phyloP scores from a whole-genome alignment of 2,888 invertebrate genomes.

The Aleiodes alternator region DNA sequence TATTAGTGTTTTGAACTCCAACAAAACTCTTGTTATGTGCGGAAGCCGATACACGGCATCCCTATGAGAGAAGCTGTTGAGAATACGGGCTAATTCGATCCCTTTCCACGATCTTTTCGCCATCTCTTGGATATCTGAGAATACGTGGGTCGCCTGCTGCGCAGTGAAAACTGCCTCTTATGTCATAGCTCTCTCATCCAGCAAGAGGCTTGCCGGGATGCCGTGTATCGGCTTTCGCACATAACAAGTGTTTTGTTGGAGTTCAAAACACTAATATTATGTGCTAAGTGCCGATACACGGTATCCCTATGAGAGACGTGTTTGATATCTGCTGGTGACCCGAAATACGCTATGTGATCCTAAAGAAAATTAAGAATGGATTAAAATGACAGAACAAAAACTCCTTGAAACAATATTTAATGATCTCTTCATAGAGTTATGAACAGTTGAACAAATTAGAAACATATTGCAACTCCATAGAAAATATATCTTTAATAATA shows the following conservation, averaged over 20 bases:
- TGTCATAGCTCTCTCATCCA: neutral
- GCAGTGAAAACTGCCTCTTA: neutral
- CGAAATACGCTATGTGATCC: constrained; percentile 40
- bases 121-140: neutral
- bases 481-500: neutral
- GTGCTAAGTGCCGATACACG: constrained; percentile 30
- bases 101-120: neutral
- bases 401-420: neutral
- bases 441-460: neutral
- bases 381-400: neutral
- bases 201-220: neutral
- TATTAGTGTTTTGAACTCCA: constrained; percentile 26
- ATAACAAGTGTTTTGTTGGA: too few species aligned
- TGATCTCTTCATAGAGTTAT: neutral
- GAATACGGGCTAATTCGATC: neutral
- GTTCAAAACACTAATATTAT: neutral
- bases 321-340: constrained; percentile 43
- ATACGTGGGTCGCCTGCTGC: constrained; percentile 9
- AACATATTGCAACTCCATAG: neutral
- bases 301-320: constrained; percentile 40
- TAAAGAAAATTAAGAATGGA: neutral
- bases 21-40: constrained; percentile 14
- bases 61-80: constrained; percentile 27
- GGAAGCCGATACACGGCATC: constrained; percentile 20
- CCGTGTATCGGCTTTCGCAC: neutral